Evolutionary conservation across 2,113 vertebrate species (phyloP).

Genomic region (Panthera leo): DNA sequence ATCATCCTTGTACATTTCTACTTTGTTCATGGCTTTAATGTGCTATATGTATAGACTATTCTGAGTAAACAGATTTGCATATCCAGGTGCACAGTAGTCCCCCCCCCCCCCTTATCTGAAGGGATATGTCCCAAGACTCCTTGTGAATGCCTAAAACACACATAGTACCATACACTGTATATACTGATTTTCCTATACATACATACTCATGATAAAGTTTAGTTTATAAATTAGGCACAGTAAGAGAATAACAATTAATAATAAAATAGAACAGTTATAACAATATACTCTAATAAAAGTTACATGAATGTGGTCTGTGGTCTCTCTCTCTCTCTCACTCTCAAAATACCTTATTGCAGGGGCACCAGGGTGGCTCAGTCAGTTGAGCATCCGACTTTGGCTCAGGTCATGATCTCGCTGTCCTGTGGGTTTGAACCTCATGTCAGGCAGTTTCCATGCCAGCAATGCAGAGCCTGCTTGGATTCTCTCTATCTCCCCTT

Average conservation of each 20-base stretch:
- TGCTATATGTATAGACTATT: not conserved
- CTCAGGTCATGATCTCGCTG: too few species aligned
- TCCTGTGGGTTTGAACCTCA: too few species aligned
- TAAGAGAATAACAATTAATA: not conserved
- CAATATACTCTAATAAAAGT: not conserved
- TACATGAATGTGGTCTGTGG: not conserved
- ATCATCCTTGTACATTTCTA: not conserved
- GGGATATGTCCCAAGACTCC: not conserved
- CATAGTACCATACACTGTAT: not conserved
- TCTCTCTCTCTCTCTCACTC: not conserved
- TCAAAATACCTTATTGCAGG: not conserved
- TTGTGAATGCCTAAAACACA: not conserved
- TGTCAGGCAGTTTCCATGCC: too few species aligned
- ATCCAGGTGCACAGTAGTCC: not conserved
- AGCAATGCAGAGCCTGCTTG: too few species aligned
- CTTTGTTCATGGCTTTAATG: not conserved
- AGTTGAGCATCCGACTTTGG: too few species aligned
- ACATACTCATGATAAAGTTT: not conserved
- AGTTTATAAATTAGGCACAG: not conserved
- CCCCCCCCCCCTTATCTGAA: not conserved
- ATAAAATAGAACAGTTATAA: not conserved
- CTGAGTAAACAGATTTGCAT: not conserved
- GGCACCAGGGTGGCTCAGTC: too few species aligned
- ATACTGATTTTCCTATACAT: not conserved
- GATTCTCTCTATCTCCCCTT: too few species aligned